Base-by-base conservation (phyloP, 2,888 invertebrate genomes). In the Polia nebulosa region DNA sequence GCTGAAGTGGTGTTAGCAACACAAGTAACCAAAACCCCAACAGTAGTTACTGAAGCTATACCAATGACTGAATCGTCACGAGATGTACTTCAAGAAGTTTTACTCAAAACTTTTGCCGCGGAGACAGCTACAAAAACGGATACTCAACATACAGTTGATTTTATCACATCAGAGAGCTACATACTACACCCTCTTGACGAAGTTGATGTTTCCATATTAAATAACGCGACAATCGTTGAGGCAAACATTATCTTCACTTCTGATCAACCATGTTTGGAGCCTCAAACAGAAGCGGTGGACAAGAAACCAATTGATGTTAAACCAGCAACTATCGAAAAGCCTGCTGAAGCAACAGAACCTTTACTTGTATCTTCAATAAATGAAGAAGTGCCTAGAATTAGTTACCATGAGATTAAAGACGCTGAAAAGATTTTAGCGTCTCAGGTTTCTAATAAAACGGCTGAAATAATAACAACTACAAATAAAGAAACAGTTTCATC, bases 371-470 rank as follows among this genome's bases (percentile, higher is more conserved):
- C 71, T 29, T 65, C 63, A 51, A 25, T 71, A 4, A 63, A 62
- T 25, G 83, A 87, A 69, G 78, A 87, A 72, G 61, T 25, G n/a
- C 80, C 81, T 4, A 80, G 36, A 61, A 56, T 55, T 27, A 81
- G 58, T 65, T 84, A 90, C 76, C 83, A 87, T 71, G 88, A 89
- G 61, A 78, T 89, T 49, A 81, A 72, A 29, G 88, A 91, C 63
- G 87, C 89, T 64, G 91, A 92, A 84, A 65, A 69, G 17, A 67
- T 65, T 47, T 82, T 85, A 68, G 85, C 82, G 22, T 55, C 70
- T 20, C 65, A 72, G 27, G 15, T 72, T 39, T 34, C 72, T 72
- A 62, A 68, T n/a, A 32, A 72, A 65, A 25, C 8, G 17, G 36
- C 34, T 44, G 34, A 51, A 53, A 47, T 20, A 27, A 51, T 22